Percentiles rank a stretch among this genome's conserved stretches.
Conservation (phyloP, 2,113 vertebrate genomes). For the Apteryx owenii region DNA sequence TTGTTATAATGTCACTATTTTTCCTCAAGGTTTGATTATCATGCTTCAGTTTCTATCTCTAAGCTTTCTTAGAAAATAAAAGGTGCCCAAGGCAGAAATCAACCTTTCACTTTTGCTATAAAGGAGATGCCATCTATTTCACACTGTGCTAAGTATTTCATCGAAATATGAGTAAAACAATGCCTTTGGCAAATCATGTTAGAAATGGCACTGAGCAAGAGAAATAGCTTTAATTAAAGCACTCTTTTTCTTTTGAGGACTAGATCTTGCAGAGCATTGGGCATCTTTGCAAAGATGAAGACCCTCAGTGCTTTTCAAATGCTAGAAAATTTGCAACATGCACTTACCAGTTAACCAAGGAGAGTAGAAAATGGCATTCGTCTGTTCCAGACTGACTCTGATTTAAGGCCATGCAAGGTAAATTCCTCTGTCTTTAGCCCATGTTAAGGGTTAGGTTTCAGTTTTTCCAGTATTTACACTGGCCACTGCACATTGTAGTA, state of each 20-base stretch:
- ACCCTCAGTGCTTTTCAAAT: not conserved
- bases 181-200: constrained; percentile 71
- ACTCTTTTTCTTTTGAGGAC: constrained; percentile 71
- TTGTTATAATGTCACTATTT: constrained; percentile 60
- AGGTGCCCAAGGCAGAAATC: constrained; percentile 78
- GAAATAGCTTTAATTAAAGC: constrained; percentile 50
- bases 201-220: constrained; percentile 49
- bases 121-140: constrained; percentile 80
- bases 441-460: not conserved
- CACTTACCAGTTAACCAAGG: not conserved
- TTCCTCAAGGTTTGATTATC: constrained; percentile 61
- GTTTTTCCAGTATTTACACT: not conserved
- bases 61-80: constrained; percentile 66
- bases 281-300: not conserved
- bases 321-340: not conserved
- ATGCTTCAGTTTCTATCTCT: constrained; percentile 64
- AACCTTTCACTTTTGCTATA: constrained; percentile 84
- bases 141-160: constrained; percentile 82
- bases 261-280: not conserved
- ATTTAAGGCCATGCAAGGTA: not conserved
- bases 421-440: not conserved
- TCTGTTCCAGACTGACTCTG: not conserved
- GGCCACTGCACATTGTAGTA: rapidly evolving
- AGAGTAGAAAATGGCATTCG: not conserved
- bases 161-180: constrained; percentile 80